A percentile compares a stretch with the other conserved stretches of the same genome.
These are phyloP conservation scores for Drosophila sechellia DNA, from an alignment of 1,140 invertebrate species.

Conservation along the genomic window DNA sequence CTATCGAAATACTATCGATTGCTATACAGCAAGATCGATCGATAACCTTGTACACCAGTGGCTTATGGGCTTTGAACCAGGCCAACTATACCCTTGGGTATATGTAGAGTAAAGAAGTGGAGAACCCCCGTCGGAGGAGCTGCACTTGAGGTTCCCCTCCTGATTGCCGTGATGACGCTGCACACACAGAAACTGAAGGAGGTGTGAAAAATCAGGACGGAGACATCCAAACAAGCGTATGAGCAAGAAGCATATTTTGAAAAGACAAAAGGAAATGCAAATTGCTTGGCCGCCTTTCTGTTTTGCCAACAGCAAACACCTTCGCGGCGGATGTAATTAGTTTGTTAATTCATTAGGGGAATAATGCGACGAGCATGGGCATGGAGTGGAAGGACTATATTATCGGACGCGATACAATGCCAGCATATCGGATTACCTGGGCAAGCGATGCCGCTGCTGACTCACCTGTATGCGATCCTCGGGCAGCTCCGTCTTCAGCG, in stretches of 20 bases:
- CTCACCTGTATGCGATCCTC: slow-evolving; percentile 99
- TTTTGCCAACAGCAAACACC: slow-evolving; percentile 83
- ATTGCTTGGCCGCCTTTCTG: slow-evolving; percentile 53
- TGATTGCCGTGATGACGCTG: slow-evolving; percentile 17
- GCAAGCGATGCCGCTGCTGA: slow-evolving; percentile 7
- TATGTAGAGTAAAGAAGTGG: not conserved
- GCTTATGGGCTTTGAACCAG: no score
- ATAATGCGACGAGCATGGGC: not conserved
- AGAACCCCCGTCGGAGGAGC: not conserved
- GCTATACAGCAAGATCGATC: no score
- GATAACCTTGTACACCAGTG: no score
- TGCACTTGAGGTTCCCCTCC: slow-evolving; percentile 48
- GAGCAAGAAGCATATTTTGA: not conserved
- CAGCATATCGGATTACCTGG: slow-evolving; percentile 22
- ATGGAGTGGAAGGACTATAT: not conserved
- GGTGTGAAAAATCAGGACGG: slow-evolving; percentile 78
- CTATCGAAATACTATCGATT: not conserved
- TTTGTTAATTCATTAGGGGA: slow-evolving; percentile 61
- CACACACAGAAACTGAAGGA: slow-evolving; percentile 21
- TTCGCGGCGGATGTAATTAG: slow-evolving; percentile 73
- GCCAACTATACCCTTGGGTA: no score
- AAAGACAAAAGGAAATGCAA: slow-evolving; percentile 65
- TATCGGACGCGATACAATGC: slow-evolving; percentile 16
- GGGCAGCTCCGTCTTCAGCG: slow-evolving; percentile 98
- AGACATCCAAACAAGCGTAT: slow-evolving; percentile 70